Evolutionary conservation across 2,113 vertebrate genomes (phyloP).

Genomic region (Tautogolabrus adspersus): DNA sequence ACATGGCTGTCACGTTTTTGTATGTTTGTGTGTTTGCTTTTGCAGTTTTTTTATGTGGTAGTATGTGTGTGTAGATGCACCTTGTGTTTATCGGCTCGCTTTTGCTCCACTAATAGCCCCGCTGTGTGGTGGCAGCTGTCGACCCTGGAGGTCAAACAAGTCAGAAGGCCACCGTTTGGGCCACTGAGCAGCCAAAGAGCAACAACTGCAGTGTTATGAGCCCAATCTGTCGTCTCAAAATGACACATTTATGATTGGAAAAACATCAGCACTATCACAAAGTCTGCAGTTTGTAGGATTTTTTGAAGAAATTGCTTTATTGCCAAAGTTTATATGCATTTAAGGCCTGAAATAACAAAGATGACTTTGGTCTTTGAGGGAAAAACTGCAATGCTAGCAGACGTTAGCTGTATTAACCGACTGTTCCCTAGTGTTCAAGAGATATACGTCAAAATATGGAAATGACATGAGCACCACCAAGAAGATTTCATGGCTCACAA

Average conservation of each 20-base stretch:
- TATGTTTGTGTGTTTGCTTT: neutral
- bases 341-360: no score
- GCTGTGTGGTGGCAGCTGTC: slow-evolving; percentile 63
- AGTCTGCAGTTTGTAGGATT: no score
- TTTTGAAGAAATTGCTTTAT: no score
- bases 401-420: no score
- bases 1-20: neutral
- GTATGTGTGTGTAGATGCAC: slow-evolving; percentile 24
- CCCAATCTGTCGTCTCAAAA: neutral
- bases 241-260: neutral
- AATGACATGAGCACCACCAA: no score
- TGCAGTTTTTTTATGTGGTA: slow-evolving; percentile 5
- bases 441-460: no score
- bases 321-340: no score
- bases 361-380: no score
- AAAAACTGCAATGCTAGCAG: no score
- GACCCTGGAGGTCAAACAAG: slow-evolving; percentile 56
- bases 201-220: neutral
- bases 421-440: no score
- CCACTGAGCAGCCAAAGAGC: slow-evolving; percentile 3
- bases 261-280: no score
- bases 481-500: no score
- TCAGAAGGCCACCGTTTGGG: slow-evolving; percentile 47
- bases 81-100: slow-evolving; percentile 55
- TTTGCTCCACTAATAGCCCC: slow-evolving; percentile 67